Base-by-base conservation (phyloP, 2,113 vertebrate genomes). In the Penelope pileata region DNA sequence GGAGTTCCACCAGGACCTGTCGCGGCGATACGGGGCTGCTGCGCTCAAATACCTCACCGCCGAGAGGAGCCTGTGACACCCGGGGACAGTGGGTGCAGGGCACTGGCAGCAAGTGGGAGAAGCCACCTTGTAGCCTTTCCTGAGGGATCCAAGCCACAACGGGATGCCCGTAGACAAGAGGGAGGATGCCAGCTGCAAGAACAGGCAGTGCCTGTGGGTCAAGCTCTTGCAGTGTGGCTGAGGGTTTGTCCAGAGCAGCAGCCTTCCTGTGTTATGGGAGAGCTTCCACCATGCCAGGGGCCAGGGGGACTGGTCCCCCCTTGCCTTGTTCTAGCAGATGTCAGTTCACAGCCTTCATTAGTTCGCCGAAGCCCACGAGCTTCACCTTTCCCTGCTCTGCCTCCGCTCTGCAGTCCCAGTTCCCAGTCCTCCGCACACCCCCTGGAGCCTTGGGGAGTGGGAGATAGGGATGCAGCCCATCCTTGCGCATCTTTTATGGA, bases 41-140 rank as follows among this genome's bases (percentile, higher is more conserved):
- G 99, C 99, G 9, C 99, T 99, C 66, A 99, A 99, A 97, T 99
- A 99, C 98, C 99, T 99, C 96, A 99, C 99, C 0, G 99, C 99
- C 2, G 98, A 99, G 97, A 98, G 98, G 97, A 99, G 96, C 97
- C 98, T 98, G 73, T 98, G 97, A 96, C 0, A 3, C 87, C n/a
- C 0, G 9, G 83, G 82, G 74, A 78, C 92, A 54, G 47, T 1
- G 53, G 76, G 18, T 21, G 36, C 0, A 2, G 83, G 78, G 53
- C 26, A 32, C 45, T 13, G 8, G 90, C 58, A 54, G 91, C 45
- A 23, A 4, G 2, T 32, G 26, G 26, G 68, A 62, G 62, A 42
- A 40, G 47, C 30, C 63, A 29, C 29, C 0, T 0, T 59, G 0
- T 69, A 87, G 60, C 79, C 76, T 22, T 6, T 64, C 88, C 51